Percentiles rank a stretch among this genome's conserved stretches.
Evolutionary conservation across 1,140 invertebrate species (phyloP).

Genomic region (Drosophila eugracilis): DNA sequence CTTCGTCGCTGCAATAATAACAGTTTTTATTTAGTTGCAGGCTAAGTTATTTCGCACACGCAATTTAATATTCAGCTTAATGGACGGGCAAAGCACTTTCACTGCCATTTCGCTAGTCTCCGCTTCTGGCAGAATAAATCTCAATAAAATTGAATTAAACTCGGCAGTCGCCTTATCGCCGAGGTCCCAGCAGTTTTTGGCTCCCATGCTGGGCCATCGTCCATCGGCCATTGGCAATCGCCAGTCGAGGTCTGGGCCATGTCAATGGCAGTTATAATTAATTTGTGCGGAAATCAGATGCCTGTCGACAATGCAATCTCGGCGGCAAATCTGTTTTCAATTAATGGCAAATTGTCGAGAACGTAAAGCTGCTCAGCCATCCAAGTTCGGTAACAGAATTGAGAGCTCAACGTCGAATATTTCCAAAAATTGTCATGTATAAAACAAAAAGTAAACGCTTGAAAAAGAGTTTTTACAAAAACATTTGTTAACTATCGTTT

Average conservation of each 20-base stretch:
- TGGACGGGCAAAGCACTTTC: conserved; percentile 41
- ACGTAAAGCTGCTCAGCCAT: conserved; percentile 54
- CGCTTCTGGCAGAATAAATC: conserved; percentile 48
- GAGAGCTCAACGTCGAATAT: conserved; percentile 26
- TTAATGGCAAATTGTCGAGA: conserved; percentile 80
- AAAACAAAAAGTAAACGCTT: neutral
- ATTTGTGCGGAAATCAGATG: conserved; percentile 81
- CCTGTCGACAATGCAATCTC: conserved; percentile 81
- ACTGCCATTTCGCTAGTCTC: conserved; percentile 20
- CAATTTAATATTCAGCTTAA: conserved; percentile 50
- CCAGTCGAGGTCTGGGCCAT: conserved; percentile 20
- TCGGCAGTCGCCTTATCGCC: conserved; percentile 24
- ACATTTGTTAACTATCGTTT: neutral
- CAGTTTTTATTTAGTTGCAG: conserved; percentile 22
- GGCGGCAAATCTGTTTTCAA: conserved; percentile 79
- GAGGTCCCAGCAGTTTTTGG: conserved; percentile 10
- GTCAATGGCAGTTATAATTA: conserved; percentile 79
- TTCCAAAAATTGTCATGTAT: conserved; percentile 8
- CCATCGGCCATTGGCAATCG: conserved; percentile 19
- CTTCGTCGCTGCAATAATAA: conserved; percentile 19
- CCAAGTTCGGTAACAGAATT: conserved; percentile 4
- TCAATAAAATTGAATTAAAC: conserved; percentile 64
- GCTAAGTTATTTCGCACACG: conserved; percentile 26
- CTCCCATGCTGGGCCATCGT: conserved; percentile 1
- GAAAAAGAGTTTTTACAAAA: neutral